phyloP scores from a whole-genome alignment of 2,888 invertebrate species.

The Drosophila paracracens region DNA sequence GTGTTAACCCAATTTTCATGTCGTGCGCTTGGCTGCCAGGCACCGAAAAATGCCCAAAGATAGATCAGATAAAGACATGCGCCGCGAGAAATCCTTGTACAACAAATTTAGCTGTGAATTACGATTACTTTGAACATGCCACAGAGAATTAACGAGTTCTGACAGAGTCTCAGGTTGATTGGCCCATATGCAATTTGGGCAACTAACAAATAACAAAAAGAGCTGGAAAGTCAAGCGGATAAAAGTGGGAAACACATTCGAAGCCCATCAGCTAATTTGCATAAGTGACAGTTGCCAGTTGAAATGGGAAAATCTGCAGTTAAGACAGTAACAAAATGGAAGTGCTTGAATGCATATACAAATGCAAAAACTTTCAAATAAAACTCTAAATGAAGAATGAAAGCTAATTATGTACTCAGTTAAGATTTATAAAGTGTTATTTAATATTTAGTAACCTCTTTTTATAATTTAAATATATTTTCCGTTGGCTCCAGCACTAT shows the following conservation, averaged over 20 bases:
- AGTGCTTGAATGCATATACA: neutral
- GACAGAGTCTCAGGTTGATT: slow-evolving; percentile 3
- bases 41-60: slow-evolving; percentile 10
- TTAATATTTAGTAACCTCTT: neutral
- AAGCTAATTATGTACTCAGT: too few species aligned
- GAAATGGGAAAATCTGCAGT: slow-evolving; percentile 16
- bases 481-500: neutral
- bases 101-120: slow-evolving; percentile 61
- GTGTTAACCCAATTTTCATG: slow-evolving; percentile 77
- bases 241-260: slow-evolving; percentile 21
- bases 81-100: slow-evolving; percentile 35
- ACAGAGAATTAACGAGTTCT: slow-evolving; percentile 42
- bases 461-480: neutral
- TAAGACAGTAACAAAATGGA: slow-evolving; percentile 16
- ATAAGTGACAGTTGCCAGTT: slow-evolving; percentile 52
- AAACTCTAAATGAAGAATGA: too few species aligned
- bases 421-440: too few species aligned
- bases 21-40: slow-evolving; percentile 42
- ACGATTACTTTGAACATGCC: slow-evolving; percentile 40
- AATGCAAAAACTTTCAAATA: neutral
- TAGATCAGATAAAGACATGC: slow-evolving; percentile 50
- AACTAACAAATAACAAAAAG: slow-evolving; percentile 16
- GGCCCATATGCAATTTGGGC: slow-evolving; percentile 35
- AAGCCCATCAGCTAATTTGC: slow-evolving; percentile 56
- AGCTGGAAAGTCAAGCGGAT: slow-evolving; percentile 38